phyloP scores from a whole-genome alignment of 2,888 invertebrate genomes.

The Hyposoter didymator region DNA sequence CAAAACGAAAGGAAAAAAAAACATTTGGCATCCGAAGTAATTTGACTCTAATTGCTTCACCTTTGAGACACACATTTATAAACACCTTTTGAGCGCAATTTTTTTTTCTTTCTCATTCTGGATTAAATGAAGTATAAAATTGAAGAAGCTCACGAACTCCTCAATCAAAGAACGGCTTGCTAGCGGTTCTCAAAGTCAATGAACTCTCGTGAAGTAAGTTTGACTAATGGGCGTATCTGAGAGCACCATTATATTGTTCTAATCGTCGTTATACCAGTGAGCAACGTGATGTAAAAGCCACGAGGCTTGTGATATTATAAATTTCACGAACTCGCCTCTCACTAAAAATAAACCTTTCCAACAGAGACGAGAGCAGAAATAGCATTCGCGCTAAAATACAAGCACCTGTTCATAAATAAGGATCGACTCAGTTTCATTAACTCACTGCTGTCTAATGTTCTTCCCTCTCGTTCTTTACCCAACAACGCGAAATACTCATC shows the following conservation, averaged over 20 bases:
- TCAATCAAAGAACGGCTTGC: slow-evolving; percentile 24
- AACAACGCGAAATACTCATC: neutral
- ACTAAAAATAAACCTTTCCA: slow-evolving; percentile 21
- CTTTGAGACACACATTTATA: neutral
- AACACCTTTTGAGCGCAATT: neutral
- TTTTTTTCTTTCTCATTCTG: slow-evolving; percentile 11
- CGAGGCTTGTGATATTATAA: slow-evolving; percentile 25
- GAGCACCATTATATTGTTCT: slow-evolving; percentile 53
- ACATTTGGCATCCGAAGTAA: neutral
- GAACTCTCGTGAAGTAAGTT: slow-evolving; percentile 55
- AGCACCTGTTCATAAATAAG: slow-evolving; percentile 32
- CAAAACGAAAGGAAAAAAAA: too few relatives aligned
- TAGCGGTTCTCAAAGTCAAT: slow-evolving; percentile 54
- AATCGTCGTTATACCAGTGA: slow-evolving; percentile 48
- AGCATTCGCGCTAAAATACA: neutral
- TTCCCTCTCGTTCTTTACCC: neutral
- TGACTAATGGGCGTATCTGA: slow-evolving; percentile 50
- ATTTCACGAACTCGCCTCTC: slow-evolving; percentile 28
- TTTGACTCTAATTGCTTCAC: neutral
- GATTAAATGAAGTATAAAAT: slow-evolving; percentile 31
- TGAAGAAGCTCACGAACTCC: slow-evolving; percentile 3
- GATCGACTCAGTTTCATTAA: slow-evolving; percentile 2
- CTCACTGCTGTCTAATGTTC: neutral
- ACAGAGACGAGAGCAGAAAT: slow-evolving; percentile 29
- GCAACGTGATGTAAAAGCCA: slow-evolving; percentile 32